These are phyloP conservation scores for human (Homo sapiens) DNA, from an alignment of 2,113 vertebrate species.

Conservation along the genomic window DNA sequence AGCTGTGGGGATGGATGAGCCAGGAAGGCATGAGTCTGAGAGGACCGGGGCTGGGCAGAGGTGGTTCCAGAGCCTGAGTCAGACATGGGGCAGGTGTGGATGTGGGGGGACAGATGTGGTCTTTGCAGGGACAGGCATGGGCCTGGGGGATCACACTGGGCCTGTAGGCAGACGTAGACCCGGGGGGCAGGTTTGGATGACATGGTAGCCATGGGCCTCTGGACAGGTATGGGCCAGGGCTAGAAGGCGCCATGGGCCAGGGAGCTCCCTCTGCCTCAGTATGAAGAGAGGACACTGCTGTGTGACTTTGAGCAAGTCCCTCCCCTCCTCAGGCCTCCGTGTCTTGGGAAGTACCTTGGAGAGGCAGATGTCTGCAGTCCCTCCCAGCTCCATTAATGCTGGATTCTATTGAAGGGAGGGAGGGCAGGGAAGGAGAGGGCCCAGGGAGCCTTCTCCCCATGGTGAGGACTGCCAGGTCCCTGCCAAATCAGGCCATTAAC, in stretches of 20 bases:
- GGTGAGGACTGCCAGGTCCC: background rate
- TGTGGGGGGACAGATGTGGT: background rate
- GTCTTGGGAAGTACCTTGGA: background rate
- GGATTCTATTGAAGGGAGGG: background rate
- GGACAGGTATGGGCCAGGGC: no score
- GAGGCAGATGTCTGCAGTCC: background rate
- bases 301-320: background rate
- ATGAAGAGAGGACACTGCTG: background rate
- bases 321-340: background rate
- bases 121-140: background rate
- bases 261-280: background rate
- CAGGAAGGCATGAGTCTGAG: background rate
- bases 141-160: background rate
- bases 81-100: background rate
- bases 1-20: background rate
- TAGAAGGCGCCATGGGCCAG: no score
- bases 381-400: background rate
- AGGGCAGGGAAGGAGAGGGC: background rate
- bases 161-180: background rate
- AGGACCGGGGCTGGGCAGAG: background rate
- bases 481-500: background rate
- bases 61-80: background rate
- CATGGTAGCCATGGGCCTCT: no score
- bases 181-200: no score
- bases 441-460: background rate